Conservation (phyloP, 35 echinoderm and acorn worm species). For the Patiria miniata region DNA sequence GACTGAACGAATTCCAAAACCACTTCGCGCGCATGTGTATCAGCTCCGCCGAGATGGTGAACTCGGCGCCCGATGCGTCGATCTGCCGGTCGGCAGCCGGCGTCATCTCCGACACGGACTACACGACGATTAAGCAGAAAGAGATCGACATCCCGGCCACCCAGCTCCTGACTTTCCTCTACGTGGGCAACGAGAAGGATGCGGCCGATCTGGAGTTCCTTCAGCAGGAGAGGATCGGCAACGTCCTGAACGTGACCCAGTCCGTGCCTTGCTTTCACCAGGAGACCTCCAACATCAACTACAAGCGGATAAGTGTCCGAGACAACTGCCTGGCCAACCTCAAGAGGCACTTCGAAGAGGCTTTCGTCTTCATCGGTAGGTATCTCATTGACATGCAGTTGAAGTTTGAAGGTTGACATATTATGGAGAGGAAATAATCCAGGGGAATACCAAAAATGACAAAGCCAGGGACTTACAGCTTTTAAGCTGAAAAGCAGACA, state of each 20-base stretch:
- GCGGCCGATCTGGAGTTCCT: conserved; percentile 74
- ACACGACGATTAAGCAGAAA: conserved; percentile 22
- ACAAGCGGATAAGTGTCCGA: conserved; percentile 76
- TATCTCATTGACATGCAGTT: neutral
- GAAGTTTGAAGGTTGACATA: no score
- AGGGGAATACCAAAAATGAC: no score
- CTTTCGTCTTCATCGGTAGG: conserved; percentile 95
- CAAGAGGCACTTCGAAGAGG: conserved; percentile 71
- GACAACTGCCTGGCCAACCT: conserved; percentile 80
- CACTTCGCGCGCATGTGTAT: conserved; percentile 69
- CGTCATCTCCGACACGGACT: conserved; percentile 29
- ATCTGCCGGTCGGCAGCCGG: conserved; percentile 36
- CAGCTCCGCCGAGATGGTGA: conserved; percentile 42
- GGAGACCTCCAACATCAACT: conserved; percentile 52
- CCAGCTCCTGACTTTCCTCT: conserved; percentile 80
- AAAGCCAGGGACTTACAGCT: neutral
- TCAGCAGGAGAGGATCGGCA: conserved; percentile 58
- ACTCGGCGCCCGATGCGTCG: conserved; percentile 40
- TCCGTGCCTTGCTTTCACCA: conserved; percentile 92
- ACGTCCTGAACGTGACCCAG: conserved; percentile 89
- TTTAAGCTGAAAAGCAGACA: neutral
- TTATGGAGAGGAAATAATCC: no score
- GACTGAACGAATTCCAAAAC: conserved; percentile 84
- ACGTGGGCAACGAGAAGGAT: conserved; percentile 87
- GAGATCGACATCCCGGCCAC: conserved; percentile 59